These are phyloP conservation scores for Acrobasis suavella DNA, from an alignment of 2,888 invertebrate species.

Conservation along the genomic window DNA sequence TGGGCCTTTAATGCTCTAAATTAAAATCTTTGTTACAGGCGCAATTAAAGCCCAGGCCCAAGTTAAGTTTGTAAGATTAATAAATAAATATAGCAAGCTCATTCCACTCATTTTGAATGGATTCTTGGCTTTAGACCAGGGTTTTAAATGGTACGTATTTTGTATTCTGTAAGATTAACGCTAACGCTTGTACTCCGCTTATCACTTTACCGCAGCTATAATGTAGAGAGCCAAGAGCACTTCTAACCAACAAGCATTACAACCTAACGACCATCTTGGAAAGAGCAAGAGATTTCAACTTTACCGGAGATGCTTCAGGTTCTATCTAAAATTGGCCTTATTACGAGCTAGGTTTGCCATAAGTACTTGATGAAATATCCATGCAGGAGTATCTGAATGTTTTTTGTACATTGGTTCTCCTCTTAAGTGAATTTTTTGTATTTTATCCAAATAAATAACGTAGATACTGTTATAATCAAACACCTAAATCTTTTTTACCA, in stretches of 20 bases:
- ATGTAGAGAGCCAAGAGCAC: conserved; percentile 48
- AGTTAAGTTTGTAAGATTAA: too few species aligned
- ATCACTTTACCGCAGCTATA: conserved; percentile 28
- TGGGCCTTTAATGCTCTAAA: too few species aligned
- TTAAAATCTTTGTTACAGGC: too few species aligned
- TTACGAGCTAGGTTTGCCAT: conserved; percentile 48
- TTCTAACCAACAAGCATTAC: conserved; percentile 46
- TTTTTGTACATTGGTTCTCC: too few species aligned
- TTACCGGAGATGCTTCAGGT: conserved; percentile 48
- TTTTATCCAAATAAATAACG: neutral
- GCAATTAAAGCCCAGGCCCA: too few species aligned
- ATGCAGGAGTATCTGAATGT: neutral
- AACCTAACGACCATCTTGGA: conserved; percentile 67
- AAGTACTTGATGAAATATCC: conserved; percentile 19
- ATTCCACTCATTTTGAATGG: too few species aligned
- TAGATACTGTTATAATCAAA: neutral
- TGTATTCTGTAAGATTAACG: neutral
- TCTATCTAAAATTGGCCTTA: conserved; percentile 67
- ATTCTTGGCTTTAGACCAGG: too few species aligned
- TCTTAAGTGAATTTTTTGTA: neutral
- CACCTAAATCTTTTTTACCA: too few species aligned
- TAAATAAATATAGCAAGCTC: too few species aligned
- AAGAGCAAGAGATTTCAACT: conserved; percentile 65
- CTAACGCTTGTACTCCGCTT: neutral
- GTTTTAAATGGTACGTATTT: neutral